Evolutionary conservation across 2,797 vertebrate species (phyloP), one percentile per base, ranked within the genome.

Genomic region (Pampus argenteus): DNA sequence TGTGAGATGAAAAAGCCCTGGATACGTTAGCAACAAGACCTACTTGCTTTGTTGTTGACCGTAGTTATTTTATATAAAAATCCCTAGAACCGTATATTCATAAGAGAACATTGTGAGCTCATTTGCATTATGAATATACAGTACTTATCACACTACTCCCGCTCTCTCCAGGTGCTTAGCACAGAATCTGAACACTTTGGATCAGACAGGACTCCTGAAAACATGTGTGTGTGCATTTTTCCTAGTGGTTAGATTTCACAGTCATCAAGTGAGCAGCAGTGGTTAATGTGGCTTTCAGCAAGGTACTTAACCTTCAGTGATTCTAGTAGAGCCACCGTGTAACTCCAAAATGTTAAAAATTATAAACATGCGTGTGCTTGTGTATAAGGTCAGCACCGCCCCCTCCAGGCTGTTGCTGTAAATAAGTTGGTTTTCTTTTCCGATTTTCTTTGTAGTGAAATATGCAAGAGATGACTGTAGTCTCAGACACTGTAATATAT

Each of bases 401-500:
- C 29, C 67, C 34, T 3, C 23, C 0, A 56, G 66, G 82, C 71
- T 60, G 20, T 42, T 59, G 57, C 60, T 73, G 54, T 61, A 77
- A 79, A 81, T 79, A 66, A 25, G 59, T 71, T 83, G 78, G 65
- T 76, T 74, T 77, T 78, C 51, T 34, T 48, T 59, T 44, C n/a
- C n/a, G 0, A 63, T 64, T 81, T 45, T 74, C 42, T 85, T 82
- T 77, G 71, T 61, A 56, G 75, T 47, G 66, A 74, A 78, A 83
- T 18, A 66, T 45, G 54, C 52, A 61, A 74, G 58, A 72, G 75
- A 78, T 86, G 78, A 76, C 63, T 86, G 6, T 76, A 71, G 76
- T 79, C 68, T 66, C 64, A 71, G 65, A 82, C 71, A 67, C 3
- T 81, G 29, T 71, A 79, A 86, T 84, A 58, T 76, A 79, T 83